Evolutionary conservation across 37 sponge, comb jelly and placozoan species (phyloP).

Genomic region (Cliona cf. orientalis): DNA sequence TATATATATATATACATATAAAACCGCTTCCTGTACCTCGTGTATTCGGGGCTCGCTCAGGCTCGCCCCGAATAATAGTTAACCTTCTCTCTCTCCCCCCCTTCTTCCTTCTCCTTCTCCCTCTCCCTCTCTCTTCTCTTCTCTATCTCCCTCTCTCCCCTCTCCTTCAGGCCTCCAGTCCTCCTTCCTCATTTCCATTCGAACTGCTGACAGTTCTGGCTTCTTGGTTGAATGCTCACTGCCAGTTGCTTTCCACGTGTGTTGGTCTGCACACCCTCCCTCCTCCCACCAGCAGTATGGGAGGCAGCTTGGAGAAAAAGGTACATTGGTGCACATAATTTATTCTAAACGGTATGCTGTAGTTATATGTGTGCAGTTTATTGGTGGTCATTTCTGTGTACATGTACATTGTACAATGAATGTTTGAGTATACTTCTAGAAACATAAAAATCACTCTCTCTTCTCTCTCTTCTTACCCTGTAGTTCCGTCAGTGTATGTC

Average conservation of each 20-base stretch:
- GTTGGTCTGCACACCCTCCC: constrained; percentile 32
- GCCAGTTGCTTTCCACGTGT: constrained; percentile 61
- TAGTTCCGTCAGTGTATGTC: constrained; percentile 48
- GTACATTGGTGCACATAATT: not conserved
- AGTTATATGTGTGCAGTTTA: too few relatives aligned
- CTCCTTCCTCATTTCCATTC: constrained; percentile 38
- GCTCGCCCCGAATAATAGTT: too few relatives aligned
- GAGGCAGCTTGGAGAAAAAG: constrained; percentile 31
- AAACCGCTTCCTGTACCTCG: too few relatives aligned
- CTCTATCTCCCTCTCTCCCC: not conserved
- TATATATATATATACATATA: too few relatives aligned
- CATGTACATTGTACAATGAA: constrained; percentile 3
- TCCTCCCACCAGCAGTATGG: constrained; percentile 12
- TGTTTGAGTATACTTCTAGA: not conserved
- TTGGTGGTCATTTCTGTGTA: constrained; percentile 5
- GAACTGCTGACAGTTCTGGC: constrained; percentile 25
- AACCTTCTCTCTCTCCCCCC: not conserved
- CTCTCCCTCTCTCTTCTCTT: not conserved
- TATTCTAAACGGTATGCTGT: not conserved
- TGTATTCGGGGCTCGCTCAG: too few relatives aligned
- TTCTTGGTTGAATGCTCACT: constrained; percentile 31
- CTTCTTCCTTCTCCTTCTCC: not conserved
- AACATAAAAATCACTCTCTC: not conserved
- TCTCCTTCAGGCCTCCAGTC: constrained; percentile 35
- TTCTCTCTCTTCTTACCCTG: not conserved